Evolutionary conservation across 2,888 invertebrate species (phyloP).

Genomic region (Rambutsinella grinnellia): DNA sequence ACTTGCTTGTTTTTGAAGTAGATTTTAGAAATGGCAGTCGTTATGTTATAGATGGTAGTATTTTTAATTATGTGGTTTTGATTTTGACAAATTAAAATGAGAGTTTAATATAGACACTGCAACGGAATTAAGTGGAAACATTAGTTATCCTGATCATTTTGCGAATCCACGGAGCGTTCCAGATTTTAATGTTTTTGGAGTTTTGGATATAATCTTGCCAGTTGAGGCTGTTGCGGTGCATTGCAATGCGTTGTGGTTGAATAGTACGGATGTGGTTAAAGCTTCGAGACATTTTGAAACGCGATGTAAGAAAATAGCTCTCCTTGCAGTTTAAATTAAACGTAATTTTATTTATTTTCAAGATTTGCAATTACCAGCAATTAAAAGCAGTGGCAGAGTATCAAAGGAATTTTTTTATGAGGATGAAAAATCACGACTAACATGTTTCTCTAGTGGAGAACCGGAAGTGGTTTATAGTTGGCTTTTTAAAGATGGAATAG

Average conservation of each 20-base stretch:
- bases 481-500: slow-evolving; percentile 16
- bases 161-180: slow-evolving; percentile 26
- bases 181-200: slow-evolving; percentile 42
- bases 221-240: slow-evolving; percentile 28
- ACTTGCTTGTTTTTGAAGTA: slow-evolving; percentile 38
- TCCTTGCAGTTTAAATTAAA: too few species aligned
- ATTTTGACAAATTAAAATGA: background rate
- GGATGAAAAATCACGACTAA: too few species aligned
- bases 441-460: slow-evolving; percentile 31
- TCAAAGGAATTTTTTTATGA: slow-evolving; percentile 14
- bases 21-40: slow-evolving; percentile 29
- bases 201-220: slow-evolving; percentile 24
- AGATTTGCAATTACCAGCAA: slow-evolving; percentile 21
- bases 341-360: slow-evolving; percentile 7
- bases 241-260: slow-evolving; percentile 35
- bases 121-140: too few species aligned
- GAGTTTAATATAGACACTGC: too few species aligned
- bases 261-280: slow-evolving; percentile 17
- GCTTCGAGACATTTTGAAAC: slow-evolving; percentile 29
- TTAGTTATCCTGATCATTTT: background rate
- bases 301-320: slow-evolving; percentile 2
- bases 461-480: slow-evolving; percentile 30
- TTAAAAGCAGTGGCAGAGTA: background rate
- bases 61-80: background rate
- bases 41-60: background rate